Evolutionary conservation across 2,888 invertebrate species (phyloP), one percentile per base, ranked within the genome.

Genomic region (Drosophila cyrtoloma): DNA sequence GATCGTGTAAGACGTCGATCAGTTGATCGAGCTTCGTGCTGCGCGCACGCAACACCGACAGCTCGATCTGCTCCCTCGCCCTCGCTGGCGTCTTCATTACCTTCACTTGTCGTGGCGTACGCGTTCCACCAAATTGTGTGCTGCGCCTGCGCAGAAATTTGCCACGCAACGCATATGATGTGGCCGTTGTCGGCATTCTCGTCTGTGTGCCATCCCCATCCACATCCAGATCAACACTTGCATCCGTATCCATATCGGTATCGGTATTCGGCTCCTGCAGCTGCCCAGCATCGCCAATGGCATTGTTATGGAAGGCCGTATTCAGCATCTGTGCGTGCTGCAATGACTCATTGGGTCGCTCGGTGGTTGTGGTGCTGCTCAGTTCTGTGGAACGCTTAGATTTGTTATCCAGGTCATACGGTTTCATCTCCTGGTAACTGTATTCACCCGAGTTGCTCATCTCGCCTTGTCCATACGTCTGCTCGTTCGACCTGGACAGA

Each of bases 141-240:
- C 89, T 84, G 7, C 89, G 72, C 2, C 86, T 47, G 0, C 80
- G 71, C 56, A 86, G 52, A 67, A 91, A 92, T 70, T 92, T 91
- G 0, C 92, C 92, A 47, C 92, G 82, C 75, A 90, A 14, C 0
- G 83, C 85, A 69, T 92, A 91, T 0, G 91, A 85, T 86, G 4
- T 55, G 37, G 14, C 50, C 10, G n/a, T 58, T 16, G 19, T 42
- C 3, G 39, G 51, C 37, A 2, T 30, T 19, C 19, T 57, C 32
- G 22, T 30, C 39, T 30, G 28, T n/a, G 39, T 16, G 71, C 60
- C n/a, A 37, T 42, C 22, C 14, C 14, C 22, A 26, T 47, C 47
- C 5, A 5, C 22, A 22, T 22, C 22, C 22, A 7, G 9, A 47
- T 9, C 47, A 16, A 9, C 9, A 47, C 26, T 26, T 55, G 52